Conservation (phyloP, 2,113 vertebrate genomes). For the chimpanzee (Pan troglodytes) region DNA sequence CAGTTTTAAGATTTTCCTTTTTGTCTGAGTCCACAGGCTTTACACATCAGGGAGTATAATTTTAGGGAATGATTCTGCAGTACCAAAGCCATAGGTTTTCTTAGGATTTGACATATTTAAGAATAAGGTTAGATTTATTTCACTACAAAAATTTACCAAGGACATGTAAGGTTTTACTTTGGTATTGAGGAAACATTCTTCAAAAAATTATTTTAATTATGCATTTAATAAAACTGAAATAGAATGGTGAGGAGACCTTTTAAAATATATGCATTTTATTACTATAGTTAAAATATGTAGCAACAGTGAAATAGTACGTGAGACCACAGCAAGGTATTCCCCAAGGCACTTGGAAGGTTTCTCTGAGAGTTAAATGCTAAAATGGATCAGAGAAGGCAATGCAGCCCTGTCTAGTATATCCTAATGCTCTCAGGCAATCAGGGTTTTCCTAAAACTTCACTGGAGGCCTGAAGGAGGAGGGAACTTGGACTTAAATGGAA, state of each 20-base stretch:
- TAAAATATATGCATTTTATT: not conserved
- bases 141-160: constrained; percentile 38
- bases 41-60: constrained; percentile 37
- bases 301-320: not conserved
- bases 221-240: constrained; percentile 35
- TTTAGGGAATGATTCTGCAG: constrained; percentile 22
- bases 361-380: not conserved
- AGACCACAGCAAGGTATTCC: not conserved
- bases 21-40: constrained; percentile 23
- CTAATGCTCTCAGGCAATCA: not conserved
- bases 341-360: not conserved
- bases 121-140: constrained; percentile 52
- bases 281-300: not conserved
- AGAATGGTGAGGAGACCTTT: not conserved
- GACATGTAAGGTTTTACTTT: constrained; percentile 24
- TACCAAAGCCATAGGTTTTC: constrained; percentile 55
- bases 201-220: constrained; percentile 32
- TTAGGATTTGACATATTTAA: constrained; percentile 50
- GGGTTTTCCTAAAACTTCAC: not conserved
- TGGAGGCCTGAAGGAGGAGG: not conserved
- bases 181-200: constrained; percentile 18
- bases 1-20: constrained; percentile 19
- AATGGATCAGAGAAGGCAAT: constrained; percentile 6
- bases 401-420: not conserved
- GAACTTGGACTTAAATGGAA: not conserved